Evolutionary conservation across 2,113 vertebrate species (phyloP).

Genomic region (Nibea coibor): DNA sequence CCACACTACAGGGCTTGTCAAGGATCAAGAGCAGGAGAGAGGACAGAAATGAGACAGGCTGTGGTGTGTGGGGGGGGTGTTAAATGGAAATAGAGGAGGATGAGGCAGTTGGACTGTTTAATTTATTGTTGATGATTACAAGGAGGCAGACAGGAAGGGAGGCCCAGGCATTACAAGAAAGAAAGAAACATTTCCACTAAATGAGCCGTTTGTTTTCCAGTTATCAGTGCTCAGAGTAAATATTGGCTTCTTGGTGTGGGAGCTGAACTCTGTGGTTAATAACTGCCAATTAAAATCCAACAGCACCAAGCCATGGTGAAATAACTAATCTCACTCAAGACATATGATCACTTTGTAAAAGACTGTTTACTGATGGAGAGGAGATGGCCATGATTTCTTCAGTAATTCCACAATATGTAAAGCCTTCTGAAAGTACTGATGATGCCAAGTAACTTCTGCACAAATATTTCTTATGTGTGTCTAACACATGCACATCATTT

Average conservation of each 20-base stretch:
- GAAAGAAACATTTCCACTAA: constrained; percentile 27
- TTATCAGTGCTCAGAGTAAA: constrained; percentile 51
- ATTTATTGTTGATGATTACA: constrained; percentile 33
- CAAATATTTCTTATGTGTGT: background rate
- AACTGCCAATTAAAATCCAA: constrained; percentile 45
- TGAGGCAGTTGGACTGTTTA: constrained; percentile 10
- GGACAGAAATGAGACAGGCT: background rate
- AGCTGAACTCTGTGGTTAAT: constrained; percentile 45
- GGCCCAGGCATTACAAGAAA: constrained; percentile 35
- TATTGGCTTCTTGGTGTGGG: constrained; percentile 29
- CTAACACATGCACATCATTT: constrained; percentile 6
- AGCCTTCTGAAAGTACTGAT: background rate
- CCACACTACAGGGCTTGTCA: no score
- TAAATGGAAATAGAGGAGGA: constrained; percentile 1
- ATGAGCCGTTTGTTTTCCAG: constrained; percentile 44
- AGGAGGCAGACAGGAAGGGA: constrained; percentile 31
- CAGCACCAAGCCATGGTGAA: constrained; percentile 4
- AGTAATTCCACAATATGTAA: background rate
- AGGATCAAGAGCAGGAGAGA: background rate
- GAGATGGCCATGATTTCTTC: background rate
- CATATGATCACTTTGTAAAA: background rate
- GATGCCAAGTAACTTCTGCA: background rate
- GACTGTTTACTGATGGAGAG: background rate
- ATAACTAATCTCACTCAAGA: constrained; percentile 11
- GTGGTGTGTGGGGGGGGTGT: background rate